Evolutionary conservation across 2,888 invertebrate genomes (phyloP), one percentile per base, ranked within the genome.

Genomic region (Cyrtodaria siliqua): DNA sequence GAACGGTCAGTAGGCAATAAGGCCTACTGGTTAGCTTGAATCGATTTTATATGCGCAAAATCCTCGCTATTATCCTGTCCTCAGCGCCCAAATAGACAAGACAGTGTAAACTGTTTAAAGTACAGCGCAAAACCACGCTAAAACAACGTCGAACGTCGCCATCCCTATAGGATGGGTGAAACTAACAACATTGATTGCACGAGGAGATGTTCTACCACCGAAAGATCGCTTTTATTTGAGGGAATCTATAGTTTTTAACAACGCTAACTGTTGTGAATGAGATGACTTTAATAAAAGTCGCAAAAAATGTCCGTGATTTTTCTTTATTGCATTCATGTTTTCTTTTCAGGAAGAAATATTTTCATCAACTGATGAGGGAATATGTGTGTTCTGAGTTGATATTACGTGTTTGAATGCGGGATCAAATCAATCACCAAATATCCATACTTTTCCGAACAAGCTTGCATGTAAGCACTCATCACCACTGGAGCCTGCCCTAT

Each of bases 381-480:
- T n/a, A 79, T 68, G 40, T 73, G 63, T 24, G 71, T 82, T 53
- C 79, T 40, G 2, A 79, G 56, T 55, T 76, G 52, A 71, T 82
- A 79, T 61, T 68, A 64, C 8, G 74, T 24, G 12, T 82, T 63
- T 4, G 76, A 74, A 60, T 77, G 74, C 1, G 71, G 74, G 12
- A 77, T 74, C 4, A 79, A 60, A 62, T 79, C 77, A 16, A 82
- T 33, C 29, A 77, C 18, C 14, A 79, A 62, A 26, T 77, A 82
- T 9, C 71, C 33, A 23, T 66, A 79, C n/a, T 79, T 69, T 27
- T 66, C 47, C 8, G 72, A 33, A 20, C 69, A 79, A 16, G 79
- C 79, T 47, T 79, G 74, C 14, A 38, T 50, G 47, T 74, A 77
- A 4, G 74, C 75, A 50, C 71, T 64, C 53, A 69, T 72, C 29